phyloP scores from a whole-genome alignment of 1,140 invertebrate genomes.

The Magallana gigas region DNA sequence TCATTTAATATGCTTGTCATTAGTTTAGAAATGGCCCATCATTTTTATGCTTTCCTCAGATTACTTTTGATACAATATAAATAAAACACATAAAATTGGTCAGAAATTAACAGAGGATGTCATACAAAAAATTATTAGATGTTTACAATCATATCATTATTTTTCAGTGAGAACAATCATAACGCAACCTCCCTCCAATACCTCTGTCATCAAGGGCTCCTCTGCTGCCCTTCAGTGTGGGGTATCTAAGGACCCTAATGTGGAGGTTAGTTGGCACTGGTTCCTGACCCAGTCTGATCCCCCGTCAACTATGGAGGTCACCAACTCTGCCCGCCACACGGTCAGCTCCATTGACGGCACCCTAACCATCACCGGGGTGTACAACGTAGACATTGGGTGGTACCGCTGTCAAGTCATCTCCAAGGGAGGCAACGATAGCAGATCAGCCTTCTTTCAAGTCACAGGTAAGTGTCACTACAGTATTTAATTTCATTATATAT shows the following conservation, averaged over 20 bases:
- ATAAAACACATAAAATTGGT: no score
- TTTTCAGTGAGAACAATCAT: conserved; percentile 92
- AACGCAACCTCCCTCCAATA: conserved; percentile 93
- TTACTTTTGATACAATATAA: no score
- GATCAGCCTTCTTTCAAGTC: conserved; percentile 83
- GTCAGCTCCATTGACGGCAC: conserved; percentile 78
- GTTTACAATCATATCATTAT: no score
- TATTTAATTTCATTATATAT: no score
- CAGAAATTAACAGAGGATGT: no score
- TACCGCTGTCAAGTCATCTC: conserved; percentile 87
- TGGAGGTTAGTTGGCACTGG: conserved; percentile 95
- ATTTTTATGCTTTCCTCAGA: no score
- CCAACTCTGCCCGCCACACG: conserved; percentile 45
- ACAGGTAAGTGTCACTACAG: conserved; percentile 68
- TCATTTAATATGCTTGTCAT: no score
- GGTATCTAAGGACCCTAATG: conserved; percentile 93
- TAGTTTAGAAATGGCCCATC: no score
- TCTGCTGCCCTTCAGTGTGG: conserved; percentile 92
- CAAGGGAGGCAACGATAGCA: conserved; percentile 93
- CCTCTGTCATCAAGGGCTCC: conserved; percentile 91
- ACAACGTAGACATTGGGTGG: conserved; percentile 80
- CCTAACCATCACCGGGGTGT: conserved; percentile 79
- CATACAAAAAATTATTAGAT: no score
- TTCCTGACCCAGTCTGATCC: conserved; percentile 78
- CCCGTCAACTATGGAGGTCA: conserved; percentile 45